These are phyloP conservation scores for Neotoxoptera formosana DNA, from an alignment of 1,140 invertebrate genomes.

Conservation along the genomic window DNA sequence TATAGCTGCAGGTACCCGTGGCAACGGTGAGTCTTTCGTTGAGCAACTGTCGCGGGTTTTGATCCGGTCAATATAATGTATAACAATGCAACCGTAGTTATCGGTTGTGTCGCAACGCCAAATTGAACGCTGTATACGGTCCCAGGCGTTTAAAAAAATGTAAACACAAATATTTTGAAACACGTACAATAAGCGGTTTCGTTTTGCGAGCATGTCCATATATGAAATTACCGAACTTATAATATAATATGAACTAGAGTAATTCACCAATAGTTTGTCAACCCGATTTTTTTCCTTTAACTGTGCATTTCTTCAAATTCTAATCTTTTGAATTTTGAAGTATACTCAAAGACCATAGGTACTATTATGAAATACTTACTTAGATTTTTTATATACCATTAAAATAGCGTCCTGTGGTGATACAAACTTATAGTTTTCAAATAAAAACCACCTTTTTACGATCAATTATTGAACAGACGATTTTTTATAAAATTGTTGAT, in stretches of 20 bases:
- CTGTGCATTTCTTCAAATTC: background rate
- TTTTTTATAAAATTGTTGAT: background rate
- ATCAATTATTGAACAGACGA: too few relatives aligned
- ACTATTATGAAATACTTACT: background rate
- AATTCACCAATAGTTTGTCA: too few relatives aligned
- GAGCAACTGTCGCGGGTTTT: slow-evolving; percentile 37
- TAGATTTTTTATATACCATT: background rate
- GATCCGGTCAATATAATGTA: slow-evolving; percentile 26
- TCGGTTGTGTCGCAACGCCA: background rate
- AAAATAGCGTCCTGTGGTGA: background rate
- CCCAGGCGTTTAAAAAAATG: slow-evolving; percentile 18
- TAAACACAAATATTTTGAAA: slow-evolving; percentile 51
- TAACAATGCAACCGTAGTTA: background rate
- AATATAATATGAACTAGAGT: background rate
- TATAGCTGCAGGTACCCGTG: background rate
- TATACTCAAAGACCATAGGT: background rate
- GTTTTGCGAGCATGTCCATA: background rate
- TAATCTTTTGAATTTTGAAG: background rate
- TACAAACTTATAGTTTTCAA: background rate
- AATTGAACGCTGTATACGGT: slow-evolving; percentile 4
- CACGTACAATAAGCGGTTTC: slow-evolving; percentile 18
- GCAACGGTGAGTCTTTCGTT: background rate
- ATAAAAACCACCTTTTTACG: background rate
- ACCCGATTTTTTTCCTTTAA: background rate
- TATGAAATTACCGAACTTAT: background rate